A percentile compares a stretch with the other conserved stretches of the same genome.
Evolutionary conservation across 1,140 invertebrate genomes (phyloP).

Genomic region (Mycetomoellerius zeteki): DNA sequence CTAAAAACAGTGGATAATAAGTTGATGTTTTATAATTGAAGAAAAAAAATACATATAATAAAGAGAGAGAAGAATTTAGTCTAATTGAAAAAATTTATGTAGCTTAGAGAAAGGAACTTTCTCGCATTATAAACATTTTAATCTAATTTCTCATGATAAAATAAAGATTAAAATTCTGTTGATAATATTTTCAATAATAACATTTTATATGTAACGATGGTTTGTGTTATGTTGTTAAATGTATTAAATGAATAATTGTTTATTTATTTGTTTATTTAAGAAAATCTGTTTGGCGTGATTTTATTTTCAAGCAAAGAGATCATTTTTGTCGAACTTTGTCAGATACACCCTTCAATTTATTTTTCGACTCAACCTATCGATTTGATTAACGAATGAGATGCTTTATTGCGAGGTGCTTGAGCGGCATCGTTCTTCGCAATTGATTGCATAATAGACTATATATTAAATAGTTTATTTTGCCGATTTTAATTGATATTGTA

Average conservation of each 20-base stretch:
- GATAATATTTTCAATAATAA: background rate
- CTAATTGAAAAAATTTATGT: background rate
- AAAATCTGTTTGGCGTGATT: background rate
- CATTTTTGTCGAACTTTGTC: background rate
- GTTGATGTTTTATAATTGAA: constrained; percentile 10
- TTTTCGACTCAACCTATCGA: background rate
- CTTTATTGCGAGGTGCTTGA: constrained; percentile 47
- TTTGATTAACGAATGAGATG: constrained; percentile 38
- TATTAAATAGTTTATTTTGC: constrained; percentile 1
- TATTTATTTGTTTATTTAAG: background rate
- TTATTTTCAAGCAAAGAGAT: background rate
- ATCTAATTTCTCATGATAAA: background rate
- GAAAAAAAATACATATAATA: background rate
- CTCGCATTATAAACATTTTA: background rate
- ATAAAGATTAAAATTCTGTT: constrained; percentile 7
- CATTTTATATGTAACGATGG: background rate
- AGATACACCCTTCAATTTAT: constrained; percentile 44
- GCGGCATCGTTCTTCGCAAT: constrained; percentile 23
- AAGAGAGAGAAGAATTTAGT: background rate
- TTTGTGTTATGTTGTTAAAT: constrained; percentile 6
- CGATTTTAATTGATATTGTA: constrained; percentile 40
- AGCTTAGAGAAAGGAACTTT: background rate
- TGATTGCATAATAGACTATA: background rate
- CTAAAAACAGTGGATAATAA: background rate
- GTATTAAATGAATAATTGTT: background rate